Evolutionary conservation across 2,797 vertebrate genomes (phyloP).

Genomic region (Chelon auratus): DNA sequence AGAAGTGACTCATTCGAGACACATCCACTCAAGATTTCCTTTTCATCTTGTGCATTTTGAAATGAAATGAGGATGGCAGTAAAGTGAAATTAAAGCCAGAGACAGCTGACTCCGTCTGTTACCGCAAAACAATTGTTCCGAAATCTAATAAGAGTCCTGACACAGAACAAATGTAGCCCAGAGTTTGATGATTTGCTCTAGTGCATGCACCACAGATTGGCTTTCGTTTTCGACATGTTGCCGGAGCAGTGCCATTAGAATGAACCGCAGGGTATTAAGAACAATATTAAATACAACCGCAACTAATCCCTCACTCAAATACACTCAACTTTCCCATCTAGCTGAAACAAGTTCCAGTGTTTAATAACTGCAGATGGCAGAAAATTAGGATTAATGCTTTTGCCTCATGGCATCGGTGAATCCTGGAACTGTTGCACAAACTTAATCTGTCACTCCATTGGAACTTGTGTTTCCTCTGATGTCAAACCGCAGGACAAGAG

Average conservation of each 20-base stretch:
- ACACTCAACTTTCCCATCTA: slow-evolving; percentile 61
- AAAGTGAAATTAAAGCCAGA: slow-evolving; percentile 27
- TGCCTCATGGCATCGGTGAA: slow-evolving; percentile 43
- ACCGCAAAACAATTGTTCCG: slow-evolving; percentile 61
- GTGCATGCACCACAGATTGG: slow-evolving; percentile 44
- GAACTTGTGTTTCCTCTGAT: slow-evolving; percentile 18
- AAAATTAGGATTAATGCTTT: slow-evolving; percentile 57
- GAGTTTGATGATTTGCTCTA: slow-evolving; percentile 47
- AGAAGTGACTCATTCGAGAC: slow-evolving; percentile 78
- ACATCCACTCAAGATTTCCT: slow-evolving; percentile 71
- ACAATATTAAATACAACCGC: slow-evolving; percentile 69
- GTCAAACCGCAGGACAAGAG: not conserved
- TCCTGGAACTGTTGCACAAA: slow-evolving; percentile 28
- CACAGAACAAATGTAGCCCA: slow-evolving; percentile 33
- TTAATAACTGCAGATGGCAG: slow-evolving; percentile 55
- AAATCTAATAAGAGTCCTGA: slow-evolving; percentile 50
- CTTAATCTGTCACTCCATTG: slow-evolving; percentile 23
- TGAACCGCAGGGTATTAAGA: slow-evolving; percentile 65
- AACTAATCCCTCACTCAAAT: slow-evolving; percentile 66
- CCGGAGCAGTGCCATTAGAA: slow-evolving; percentile 59
- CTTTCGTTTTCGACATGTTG: slow-evolving; percentile 59
- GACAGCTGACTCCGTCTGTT: slow-evolving; percentile 31
- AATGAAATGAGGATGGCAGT: slow-evolving; percentile 30
- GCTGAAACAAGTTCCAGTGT: slow-evolving; percentile 41
- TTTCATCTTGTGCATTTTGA: slow-evolving; percentile 64